Percentiles rank a stretch among this genome's conserved stretches.
phyloP scores from a whole-genome alignment of 2,797 vertebrate genomes.

The Remorina albescens region DNA sequence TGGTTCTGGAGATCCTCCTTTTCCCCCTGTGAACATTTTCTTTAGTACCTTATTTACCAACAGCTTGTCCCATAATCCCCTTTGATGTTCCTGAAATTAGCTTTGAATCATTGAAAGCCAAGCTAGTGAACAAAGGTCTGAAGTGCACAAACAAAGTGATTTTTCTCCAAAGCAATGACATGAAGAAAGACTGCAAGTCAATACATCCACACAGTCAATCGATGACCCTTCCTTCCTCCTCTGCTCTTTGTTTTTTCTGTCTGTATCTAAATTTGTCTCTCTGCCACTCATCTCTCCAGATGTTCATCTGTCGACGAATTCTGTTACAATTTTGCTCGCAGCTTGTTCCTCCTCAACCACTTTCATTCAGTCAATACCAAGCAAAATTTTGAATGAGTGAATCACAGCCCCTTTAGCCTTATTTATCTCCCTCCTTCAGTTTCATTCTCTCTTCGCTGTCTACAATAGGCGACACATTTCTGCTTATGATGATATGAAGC shows the following conservation, averaged over 20 bases:
- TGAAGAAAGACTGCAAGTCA: conserved; percentile 29
- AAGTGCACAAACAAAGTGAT: conserved; percentile 38
- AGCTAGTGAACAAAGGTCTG: conserved; percentile 29
- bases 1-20: neutral
- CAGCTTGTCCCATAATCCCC: conserved; percentile 7
- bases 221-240: conserved; percentile 21
- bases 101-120: conserved; percentile 20
- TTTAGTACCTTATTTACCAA: conserved; percentile 13
- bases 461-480: conserved; percentile 7
- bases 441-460: conserved; percentile 13
- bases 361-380: conserved; percentile 41
- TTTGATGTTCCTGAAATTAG: conserved; percentile 37
- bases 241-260: conserved; percentile 14
- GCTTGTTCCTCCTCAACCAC: conserved; percentile 28
- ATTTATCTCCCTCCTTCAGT: conserved; percentile 3
- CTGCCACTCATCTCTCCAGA: conserved; percentile 24
- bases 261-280: conserved; percentile 7
- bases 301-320: conserved; percentile 19
- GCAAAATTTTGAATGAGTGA: conserved; percentile 27
- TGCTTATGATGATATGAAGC: conserved; percentile 15
- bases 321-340: conserved; percentile 23
- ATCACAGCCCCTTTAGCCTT: conserved; percentile 24
- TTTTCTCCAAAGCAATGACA: conserved; percentile 45
- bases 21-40: neutral
- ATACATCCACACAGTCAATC: conserved; percentile 54